Evolutionary conservation across 2,888 invertebrate genomes (phyloP), one percentile per base, ranked within the genome.

Genomic region (Drosophila barbarae): DNA sequence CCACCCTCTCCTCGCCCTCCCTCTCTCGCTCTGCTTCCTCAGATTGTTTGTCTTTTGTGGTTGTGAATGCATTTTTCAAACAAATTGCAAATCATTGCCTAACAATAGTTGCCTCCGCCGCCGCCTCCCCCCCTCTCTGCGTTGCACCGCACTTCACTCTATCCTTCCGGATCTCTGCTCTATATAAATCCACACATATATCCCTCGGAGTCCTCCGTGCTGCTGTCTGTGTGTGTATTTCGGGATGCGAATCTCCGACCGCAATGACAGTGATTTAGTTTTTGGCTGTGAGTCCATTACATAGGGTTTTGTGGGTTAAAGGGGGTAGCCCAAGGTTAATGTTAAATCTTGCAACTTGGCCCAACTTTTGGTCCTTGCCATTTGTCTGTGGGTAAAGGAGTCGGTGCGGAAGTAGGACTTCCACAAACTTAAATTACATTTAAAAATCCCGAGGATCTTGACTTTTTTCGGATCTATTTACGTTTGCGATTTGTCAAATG

Each of bases 31-130:
- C 41, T 8, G 34, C 15, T 32, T 15, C 13, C 49, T 66, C 42
- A 41, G 36, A 53, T 61, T 76, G 76, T 85, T 85, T 84, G 82
- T 76, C 75, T 78, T 65, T 69, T 86, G 86, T 72, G 86, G 82
- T 76, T 85, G 79, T 74, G 82, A 75, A 78, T 83, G 83, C 86
- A 86, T 83, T 83, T 83, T 84, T 83, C 86, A 83, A 86, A 77
- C 86, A 84, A 83, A 83, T 83, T 83, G 83, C 83, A 83, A 83
- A 83, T 83, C 86, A 83, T 83, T 83, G 86, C 85, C 83, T 75
- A 86, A 84, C 83, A 86, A 84, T 82, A 84, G 84, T 72, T 74
- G 46, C 60, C 70, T 54, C 15, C 9, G 26, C 30, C 9, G 26
- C 30, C 28, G 28, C 26, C 36, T 30, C 73, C 68, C 80, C 73